Conservation (phyloP, 2,888 invertebrate genomes). For the Germaria angustata region DNA sequence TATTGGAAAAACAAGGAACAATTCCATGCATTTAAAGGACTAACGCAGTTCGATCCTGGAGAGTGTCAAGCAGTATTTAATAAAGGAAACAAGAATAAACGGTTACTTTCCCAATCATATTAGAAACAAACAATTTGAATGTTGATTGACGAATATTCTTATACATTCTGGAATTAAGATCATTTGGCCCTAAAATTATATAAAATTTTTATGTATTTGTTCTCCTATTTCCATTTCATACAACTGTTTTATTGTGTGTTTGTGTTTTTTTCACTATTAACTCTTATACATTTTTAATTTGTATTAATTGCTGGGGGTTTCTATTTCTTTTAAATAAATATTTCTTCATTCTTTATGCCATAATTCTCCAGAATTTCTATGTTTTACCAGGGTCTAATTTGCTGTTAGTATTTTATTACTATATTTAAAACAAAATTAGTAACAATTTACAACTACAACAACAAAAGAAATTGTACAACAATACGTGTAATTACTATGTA, state of each 20-base stretch:
- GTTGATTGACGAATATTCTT: too few species aligned
- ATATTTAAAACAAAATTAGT: slow-evolving; percentile 38
- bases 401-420: slow-evolving; percentile 42
- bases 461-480: slow-evolving; percentile 12
- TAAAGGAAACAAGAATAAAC: too few species aligned
- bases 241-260: not conserved
- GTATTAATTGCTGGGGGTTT: slow-evolving; percentile 52
- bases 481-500: slow-evolving; percentile 53
- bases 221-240: slow-evolving; percentile 1
- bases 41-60: too few species aligned
- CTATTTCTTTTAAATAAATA: not conserved
- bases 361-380: slow-evolving; percentile 17
- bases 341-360: not conserved
- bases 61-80: too few species aligned
- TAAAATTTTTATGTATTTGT: not conserved
- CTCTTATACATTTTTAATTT: slow-evolving; percentile 22
- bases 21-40: too few species aligned
- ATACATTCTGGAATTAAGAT: too few species aligned
- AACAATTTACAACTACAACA: slow-evolving; percentile 41
- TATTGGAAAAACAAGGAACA: too few species aligned
- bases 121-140: too few species aligned
- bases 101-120: too few species aligned
- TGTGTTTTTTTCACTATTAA: slow-evolving; percentile 4
- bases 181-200: too few species aligned
- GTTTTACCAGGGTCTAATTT: slow-evolving; percentile 41